Evolutionary conservation across 2,113 vertebrate genomes (phyloP).

Genomic region (Oriolus oriolus): DNA sequence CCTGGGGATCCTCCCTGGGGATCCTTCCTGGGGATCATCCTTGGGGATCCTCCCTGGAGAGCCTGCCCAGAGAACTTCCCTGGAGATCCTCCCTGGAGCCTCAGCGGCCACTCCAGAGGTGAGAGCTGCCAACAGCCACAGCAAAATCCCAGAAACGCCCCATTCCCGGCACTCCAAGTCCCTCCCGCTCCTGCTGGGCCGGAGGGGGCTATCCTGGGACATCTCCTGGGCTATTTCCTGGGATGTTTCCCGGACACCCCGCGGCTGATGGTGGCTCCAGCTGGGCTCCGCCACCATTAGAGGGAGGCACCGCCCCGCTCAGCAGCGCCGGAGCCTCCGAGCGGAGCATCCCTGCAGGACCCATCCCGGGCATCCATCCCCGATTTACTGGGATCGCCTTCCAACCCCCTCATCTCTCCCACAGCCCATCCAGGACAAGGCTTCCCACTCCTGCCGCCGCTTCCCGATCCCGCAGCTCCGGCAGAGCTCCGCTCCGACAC

Average conservation of each 20-base stretch:
- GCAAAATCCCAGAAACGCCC: fast-evolving
- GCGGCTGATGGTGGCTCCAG: too few relatives aligned
- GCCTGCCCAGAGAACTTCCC: fast-evolving
- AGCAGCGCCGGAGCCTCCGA: background rate
- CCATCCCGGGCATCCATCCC: background rate
- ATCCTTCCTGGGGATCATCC: too few relatives aligned
- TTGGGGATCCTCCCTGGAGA: too few relatives aligned
- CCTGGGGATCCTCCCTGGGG: background rate
- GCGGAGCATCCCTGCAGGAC: background rate
- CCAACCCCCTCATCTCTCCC: background rate
- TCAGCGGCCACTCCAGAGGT: fast-evolving
- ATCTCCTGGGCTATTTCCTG: too few relatives aligned
- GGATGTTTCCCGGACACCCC: too few relatives aligned
- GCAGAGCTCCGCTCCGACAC: background rate
- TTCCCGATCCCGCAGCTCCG: fast-evolving
- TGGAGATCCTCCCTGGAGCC: background rate
- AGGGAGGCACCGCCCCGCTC: constrained; percentile 3
- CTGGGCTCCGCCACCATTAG: background rate
- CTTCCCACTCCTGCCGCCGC: too few relatives aligned
- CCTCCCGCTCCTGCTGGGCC: background rate
- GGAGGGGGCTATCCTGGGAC: background rate
- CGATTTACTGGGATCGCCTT: fast-evolving
- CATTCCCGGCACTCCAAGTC: fast-evolving
- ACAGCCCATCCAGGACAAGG: fast-evolving
- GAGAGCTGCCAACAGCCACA: fast-evolving